Percentiles rank a stretch among this genome's conserved stretches.
These are phyloP conservation scores for Hypomesus transpacificus DNA, from an alignment of 2,113 vertebrate species.

Conservation along the genomic window DNA sequence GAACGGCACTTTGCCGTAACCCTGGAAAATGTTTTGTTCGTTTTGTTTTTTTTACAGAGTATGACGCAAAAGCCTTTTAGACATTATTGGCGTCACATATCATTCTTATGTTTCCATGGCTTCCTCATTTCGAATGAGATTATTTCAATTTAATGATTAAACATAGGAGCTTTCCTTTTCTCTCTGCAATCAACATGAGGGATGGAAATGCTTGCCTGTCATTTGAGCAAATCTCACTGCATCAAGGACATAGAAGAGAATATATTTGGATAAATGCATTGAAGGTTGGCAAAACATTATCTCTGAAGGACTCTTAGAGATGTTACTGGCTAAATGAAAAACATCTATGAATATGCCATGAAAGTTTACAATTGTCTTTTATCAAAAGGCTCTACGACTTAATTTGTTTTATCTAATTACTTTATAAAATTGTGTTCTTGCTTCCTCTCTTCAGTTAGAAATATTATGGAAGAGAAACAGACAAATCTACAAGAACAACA, in stretches of 20 bases:
- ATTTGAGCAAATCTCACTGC: not conserved
- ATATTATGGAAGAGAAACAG: no score
- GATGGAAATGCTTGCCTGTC: not conserved
- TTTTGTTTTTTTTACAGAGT: no score
- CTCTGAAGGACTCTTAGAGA: not conserved
- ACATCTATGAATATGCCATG: not conserved
- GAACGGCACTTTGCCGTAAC: no score
- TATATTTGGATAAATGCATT: not conserved
- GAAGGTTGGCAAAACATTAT: not conserved
- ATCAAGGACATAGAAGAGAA: conserved; percentile 11
- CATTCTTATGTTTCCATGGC: not conserved
- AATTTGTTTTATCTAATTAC: not conserved
- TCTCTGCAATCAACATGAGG: conserved; percentile 1
- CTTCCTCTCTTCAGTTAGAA: not conserved
- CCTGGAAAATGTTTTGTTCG: no score
- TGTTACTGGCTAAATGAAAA: not conserved
- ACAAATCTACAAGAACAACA: no score
- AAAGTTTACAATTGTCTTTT: not conserved
- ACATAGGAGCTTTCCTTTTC: not conserved
- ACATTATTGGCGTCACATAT: not conserved
- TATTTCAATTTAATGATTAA: not conserved
- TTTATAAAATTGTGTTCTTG: not conserved
- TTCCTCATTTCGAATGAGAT: conserved; percentile 13
- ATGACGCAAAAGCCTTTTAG: no score
- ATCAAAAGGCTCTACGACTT: not conserved